Percentiles rank a stretch among this genome's conserved stretches.
These are phyloP conservation scores for Drosophila kohkoa DNA, from an alignment of 1,140 invertebrate species.

Conservation along the genomic window DNA sequence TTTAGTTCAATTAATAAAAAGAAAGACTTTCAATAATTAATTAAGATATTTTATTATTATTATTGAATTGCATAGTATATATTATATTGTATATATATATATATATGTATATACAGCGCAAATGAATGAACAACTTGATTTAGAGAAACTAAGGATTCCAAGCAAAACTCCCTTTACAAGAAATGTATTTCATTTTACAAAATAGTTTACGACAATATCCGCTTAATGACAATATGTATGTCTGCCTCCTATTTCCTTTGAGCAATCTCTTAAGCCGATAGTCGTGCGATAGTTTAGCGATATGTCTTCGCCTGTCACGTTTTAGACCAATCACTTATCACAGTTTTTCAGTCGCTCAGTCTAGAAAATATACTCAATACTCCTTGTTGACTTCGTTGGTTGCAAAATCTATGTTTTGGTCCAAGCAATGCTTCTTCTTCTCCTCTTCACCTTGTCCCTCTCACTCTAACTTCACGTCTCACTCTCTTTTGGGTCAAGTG, in stretches of 20 bases:
- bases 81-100: too few relatives aligned
- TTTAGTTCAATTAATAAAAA: too few relatives aligned
- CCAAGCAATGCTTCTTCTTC: constrained; percentile 5
- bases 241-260: not conserved
- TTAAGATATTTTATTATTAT: too few relatives aligned
- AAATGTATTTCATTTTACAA: too few relatives aligned
- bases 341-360: constrained; percentile 4
- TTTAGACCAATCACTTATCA: constrained; percentile 33
- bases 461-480: constrained; percentile 10
- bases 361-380: constrained; percentile 36
- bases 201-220: not conserved
- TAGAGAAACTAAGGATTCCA: too few relatives aligned
- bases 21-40: too few relatives aligned
- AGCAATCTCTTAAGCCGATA: not conserved
- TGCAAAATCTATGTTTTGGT: constrained; percentile 41
- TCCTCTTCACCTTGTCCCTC: not conserved
- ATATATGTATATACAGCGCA: too few relatives aligned
- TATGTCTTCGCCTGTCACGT: not conserved
- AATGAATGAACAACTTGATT: too few relatives aligned
- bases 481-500: constrained; percentile 69
- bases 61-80: too few relatives aligned
- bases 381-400: constrained; percentile 47
- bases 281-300: not conserved
- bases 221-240: not conserved
- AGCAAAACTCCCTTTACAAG: too few relatives aligned